Evolutionary conservation across 2,888 invertebrate species (phyloP), one percentile per base, ranked within the genome.

Genomic region (Amorpha juglandis): DNA sequence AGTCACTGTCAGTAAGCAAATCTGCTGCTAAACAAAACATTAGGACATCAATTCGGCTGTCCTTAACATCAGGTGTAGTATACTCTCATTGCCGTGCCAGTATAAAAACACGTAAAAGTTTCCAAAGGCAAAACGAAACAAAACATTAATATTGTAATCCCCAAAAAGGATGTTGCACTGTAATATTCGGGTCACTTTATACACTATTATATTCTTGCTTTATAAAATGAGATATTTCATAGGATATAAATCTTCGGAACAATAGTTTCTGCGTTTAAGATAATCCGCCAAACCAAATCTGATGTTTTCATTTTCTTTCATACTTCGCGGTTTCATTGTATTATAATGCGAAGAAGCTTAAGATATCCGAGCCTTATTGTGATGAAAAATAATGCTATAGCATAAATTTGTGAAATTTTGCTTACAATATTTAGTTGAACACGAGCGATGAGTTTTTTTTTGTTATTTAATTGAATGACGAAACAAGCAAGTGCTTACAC

Each of bases 161-260:
- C 11, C 16, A 38, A 55, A 55, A 35, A 16, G 55, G 16, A 16
- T 9, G 33, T 33, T 12, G n/a, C 48, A 16, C 8, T 6, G 48
- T n/a, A 16, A 48, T 48, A 48, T n/a, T 33, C 33, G 3, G 47
- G 48, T 27, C 16, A 14, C 9, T 48, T 48, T 68, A 63, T 62
- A 68, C 67, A 66, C 69, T 69, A 71, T 64, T 68, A 66, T 72
- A 27, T 27, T 27, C 4, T 27, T 1, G 27, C 71, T 71, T 69
- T 69, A 67, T 72, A 71, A 69, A 66, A 68, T 68, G 67, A 71
- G 68, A 72, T 64, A 72, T 68, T 53, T 45, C 55, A 63, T 58
- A 58, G 62, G 68, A 71, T 53, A 62, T 27, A 38, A 63, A 50
- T 33, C 14, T 19, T 8, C 50, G n/a, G 48, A 48, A 64, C 50